Evolutionary conservation across 2,888 invertebrate genomes (phyloP).

Genomic region (Hirtodrosophila alboralis): DNA sequence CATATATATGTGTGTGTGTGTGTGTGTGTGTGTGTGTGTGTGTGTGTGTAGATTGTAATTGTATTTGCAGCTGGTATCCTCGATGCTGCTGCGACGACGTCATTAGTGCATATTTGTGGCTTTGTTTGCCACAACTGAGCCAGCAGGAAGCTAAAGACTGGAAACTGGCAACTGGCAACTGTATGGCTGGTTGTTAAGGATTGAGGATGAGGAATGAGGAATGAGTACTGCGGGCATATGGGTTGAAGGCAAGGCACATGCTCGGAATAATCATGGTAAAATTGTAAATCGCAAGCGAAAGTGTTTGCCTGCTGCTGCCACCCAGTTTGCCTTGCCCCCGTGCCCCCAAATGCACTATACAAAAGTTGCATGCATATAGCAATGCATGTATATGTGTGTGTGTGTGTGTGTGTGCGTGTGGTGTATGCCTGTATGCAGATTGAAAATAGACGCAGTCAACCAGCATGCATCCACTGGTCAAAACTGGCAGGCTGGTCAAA

Average conservation of each 20-base stretch:
- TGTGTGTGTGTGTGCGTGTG: slow-evolving; percentile 4
- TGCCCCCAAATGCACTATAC: slow-evolving; percentile 31
- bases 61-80: slow-evolving; percentile 44
- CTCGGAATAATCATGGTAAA: slow-evolving; percentile 80
- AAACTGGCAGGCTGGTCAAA: slow-evolving; percentile 35
- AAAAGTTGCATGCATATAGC: slow-evolving; percentile 35
- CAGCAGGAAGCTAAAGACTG: slow-evolving; percentile 21
- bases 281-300: slow-evolving; percentile 79
- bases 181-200: background rate
- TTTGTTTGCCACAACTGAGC: slow-evolving; percentile 79
- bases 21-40: slow-evolving; percentile 1
- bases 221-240: slow-evolving; percentile 29
- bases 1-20: background rate
- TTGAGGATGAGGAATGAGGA: slow-evolving; percentile 13
- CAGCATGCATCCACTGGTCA: slow-evolving; percentile 60
- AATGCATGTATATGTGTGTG: too few relatives aligned
- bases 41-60: slow-evolving; percentile 36
- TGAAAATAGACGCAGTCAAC: slow-evolving; percentile 71
- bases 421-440: slow-evolving; percentile 52
- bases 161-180: slow-evolving; percentile 6
- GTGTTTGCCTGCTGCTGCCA: slow-evolving; percentile 61
- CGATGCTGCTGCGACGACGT: slow-evolving; percentile 64
- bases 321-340: slow-evolving; percentile 1
- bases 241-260: slow-evolving; percentile 59
- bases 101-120: slow-evolving; percentile 83